Evolutionary conservation across 2,888 invertebrate species (phyloP).

Genomic region (Troglohyphantes excavatus): DNA sequence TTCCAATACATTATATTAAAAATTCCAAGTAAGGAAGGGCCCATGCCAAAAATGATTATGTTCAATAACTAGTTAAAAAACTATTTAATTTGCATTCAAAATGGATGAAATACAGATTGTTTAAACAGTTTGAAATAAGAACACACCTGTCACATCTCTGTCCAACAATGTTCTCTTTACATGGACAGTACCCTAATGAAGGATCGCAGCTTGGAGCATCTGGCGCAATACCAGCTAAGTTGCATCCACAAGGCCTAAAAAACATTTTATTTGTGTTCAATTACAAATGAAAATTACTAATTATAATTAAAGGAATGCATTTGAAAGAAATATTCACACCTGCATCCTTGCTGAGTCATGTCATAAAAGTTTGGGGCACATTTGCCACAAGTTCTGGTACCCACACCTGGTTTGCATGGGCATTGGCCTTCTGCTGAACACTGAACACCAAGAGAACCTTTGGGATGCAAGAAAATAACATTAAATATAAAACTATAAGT

Average conservation of each 20-base stretch:
- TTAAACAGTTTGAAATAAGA: no score
- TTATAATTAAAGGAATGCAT: background rate
- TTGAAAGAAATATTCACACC: constrained; percentile 81
- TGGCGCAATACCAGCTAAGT: constrained; percentile 89
- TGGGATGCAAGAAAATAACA: no score
- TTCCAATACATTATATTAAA: background rate
- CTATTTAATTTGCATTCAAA: no score
- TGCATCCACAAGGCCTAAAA: constrained; percentile 92
- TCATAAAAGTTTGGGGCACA: constrained; percentile 94
- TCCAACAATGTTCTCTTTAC: constrained; percentile 97
- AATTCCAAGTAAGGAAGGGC: background rate
- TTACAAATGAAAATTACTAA: no score
- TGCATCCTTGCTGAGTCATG: constrained; percentile 93
- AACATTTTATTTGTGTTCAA: background rate
- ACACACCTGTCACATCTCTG: constrained; percentile 92
- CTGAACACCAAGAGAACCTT: constrained; percentile 93
- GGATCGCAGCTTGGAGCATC: constrained; percentile 94
- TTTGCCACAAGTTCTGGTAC: constrained; percentile 95
- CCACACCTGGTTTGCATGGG: constrained; percentile 97
- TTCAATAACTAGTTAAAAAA: background rate
- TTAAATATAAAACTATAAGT: no score
- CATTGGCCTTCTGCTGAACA: constrained; percentile 96
- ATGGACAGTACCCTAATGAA: constrained; percentile 89
- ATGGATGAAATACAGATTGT: no score
- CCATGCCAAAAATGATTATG: background rate